phyloP scores from a whole-genome alignment of 2,113 vertebrate species.

The Varanus salvator region DNA sequence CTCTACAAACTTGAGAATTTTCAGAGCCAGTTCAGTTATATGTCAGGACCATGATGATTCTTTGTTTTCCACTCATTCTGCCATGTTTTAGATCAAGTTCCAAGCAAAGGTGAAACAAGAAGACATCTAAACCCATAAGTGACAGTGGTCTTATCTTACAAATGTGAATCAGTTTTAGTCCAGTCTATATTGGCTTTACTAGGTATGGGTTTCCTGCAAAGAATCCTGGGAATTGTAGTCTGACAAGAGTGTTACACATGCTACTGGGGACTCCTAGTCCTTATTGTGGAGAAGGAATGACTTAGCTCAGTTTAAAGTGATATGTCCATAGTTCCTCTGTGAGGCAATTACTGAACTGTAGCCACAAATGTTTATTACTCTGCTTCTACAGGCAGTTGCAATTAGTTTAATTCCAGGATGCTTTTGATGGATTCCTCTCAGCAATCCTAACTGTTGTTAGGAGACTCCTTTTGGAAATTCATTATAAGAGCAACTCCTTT shows the following conservation, averaged over 20 bases:
- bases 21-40: background rate
- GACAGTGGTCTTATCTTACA: background rate
- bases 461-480: conserved; percentile 33
- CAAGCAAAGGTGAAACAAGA: background rate
- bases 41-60: background rate
- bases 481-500: conserved; percentile 43
- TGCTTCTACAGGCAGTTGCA: conserved; percentile 13
- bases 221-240: background rate
- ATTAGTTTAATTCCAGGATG: conserved; percentile 45
- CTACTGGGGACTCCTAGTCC: background rate
- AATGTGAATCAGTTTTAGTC: background rate
- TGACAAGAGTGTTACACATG: background rate
- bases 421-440: conserved; percentile 15
- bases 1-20: background rate
- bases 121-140: background rate
- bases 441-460: conserved; percentile 26
- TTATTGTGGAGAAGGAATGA: background rate
- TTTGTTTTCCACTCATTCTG: background rate
- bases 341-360: background rate
- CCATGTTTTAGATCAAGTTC: background rate
- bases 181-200: background rate
- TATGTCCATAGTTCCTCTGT: background rate
- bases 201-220: background rate
- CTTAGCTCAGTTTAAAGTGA: background rate
- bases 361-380: background rate